These are phyloP conservation scores for Laticauda colubrina DNA, from an alignment of 2,113 vertebrate genomes.

Conservation along the genomic window DNA sequence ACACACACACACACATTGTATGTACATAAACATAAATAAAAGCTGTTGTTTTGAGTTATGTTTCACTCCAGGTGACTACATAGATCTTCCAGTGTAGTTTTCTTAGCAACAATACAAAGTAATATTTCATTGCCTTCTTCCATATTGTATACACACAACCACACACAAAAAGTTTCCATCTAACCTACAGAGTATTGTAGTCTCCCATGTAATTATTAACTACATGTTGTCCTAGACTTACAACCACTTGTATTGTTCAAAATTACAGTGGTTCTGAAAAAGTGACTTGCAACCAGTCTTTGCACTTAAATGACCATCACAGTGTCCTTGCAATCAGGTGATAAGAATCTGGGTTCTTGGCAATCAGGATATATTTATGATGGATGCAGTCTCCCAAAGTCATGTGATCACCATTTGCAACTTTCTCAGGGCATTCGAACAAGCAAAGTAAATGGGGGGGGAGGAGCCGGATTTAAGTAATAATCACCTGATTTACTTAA, in stretches of 20 bases:
- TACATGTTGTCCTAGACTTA: neutral
- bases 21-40: neutral
- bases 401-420: neutral
- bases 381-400: neutral
- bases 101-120: neutral
- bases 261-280: neutral
- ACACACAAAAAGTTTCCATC: neutral
- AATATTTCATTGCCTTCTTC: neutral
- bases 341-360: neutral
- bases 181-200: neutral
- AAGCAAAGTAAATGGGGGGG: neutral
- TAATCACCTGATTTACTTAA: neutral
- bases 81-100: neutral
- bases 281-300: neutral
- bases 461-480: neutral
- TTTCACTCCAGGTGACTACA: neutral
- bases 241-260: neutral
- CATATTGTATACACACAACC: neutral
- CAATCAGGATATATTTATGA: neutral
- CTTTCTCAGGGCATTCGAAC: neutral
- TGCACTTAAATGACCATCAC: too few relatives aligned
- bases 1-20: neutral
- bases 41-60: neutral
- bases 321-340: neutral
- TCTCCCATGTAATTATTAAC: neutral